Percentiles rank a stretch among this genome's conserved stretches.
These are phyloP conservation scores for Aegotheles bennettii DNA, from an alignment of 2,113 vertebrate species.

Conservation along the genomic window DNA sequence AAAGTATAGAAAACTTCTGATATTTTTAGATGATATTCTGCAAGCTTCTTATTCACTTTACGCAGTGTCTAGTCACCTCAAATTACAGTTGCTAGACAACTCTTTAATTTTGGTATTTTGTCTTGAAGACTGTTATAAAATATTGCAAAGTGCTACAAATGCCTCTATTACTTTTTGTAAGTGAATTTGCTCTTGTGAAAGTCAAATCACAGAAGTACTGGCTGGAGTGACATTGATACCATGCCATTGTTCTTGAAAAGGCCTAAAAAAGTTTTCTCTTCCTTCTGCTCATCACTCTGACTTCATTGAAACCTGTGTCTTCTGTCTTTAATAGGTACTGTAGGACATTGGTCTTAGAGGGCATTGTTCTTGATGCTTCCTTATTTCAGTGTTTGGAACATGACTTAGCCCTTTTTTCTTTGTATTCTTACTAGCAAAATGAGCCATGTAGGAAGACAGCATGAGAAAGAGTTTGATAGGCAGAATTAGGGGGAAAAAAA, in stretches of 20 bases:
- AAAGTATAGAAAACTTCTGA: neutral
- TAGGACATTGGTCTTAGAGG: neutral
- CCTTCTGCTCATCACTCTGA: neutral
- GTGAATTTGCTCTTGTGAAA: neutral
- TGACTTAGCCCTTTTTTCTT: neutral
- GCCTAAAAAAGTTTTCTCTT: neutral
- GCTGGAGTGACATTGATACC: neutral
- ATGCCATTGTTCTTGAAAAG: neutral
- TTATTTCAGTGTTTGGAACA: neutral
- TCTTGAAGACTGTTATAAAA: neutral
- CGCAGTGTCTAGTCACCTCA: neutral
- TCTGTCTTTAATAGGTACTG: neutral
- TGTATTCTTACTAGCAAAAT: neutral
- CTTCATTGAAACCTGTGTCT: neutral
- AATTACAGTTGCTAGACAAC: neutral
- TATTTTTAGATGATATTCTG: neutral
- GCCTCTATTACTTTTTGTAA: neutral
- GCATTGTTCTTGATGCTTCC: neutral
- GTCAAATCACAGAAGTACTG: neutral
- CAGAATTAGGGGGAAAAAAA: neutral
- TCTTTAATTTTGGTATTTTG: neutral
- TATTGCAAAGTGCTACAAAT: neutral
- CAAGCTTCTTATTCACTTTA: neutral
- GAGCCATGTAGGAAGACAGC: neutral
- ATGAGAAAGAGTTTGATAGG: neutral